Conservation (phyloP, 2,888 invertebrate species). For the Clitarchus hookeri region DNA sequence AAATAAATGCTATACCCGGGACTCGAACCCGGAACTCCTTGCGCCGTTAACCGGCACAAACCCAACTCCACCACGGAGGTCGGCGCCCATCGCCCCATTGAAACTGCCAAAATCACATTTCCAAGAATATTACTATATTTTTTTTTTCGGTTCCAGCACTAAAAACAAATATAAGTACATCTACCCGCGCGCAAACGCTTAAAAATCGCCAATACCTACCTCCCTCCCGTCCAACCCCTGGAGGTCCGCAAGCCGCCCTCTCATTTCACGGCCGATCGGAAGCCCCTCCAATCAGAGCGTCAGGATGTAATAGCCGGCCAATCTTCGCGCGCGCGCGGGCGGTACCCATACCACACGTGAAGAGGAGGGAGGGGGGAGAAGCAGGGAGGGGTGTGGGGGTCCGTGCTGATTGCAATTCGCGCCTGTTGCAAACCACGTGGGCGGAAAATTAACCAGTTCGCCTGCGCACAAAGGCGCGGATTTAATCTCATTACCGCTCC, state of each 20-base stretch:
- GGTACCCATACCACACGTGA: not conserved
- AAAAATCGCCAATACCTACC: not conserved
- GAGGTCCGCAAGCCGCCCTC: not conserved
- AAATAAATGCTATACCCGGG: no score
- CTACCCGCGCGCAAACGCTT: no score
- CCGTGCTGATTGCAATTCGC: slow-evolving; percentile 50
- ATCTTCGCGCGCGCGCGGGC: not conserved
- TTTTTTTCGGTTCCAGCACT: no score
- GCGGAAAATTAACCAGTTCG: slow-evolving; percentile 57
- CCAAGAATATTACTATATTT: no score
- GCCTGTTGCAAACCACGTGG: slow-evolving; percentile 53
- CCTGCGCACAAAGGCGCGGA: slow-evolving; percentile 53
- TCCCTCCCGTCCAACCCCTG: not conserved
- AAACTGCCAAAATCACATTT: no score
- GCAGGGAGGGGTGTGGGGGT: not conserved
- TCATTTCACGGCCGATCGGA: slow-evolving; percentile 8
- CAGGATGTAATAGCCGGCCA: slow-evolving; percentile 14
- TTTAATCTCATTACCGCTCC: slow-evolving; percentile 49
- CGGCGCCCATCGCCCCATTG: no score
- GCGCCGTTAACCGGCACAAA: no score
- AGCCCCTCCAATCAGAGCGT: not conserved
- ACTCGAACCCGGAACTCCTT: no score
- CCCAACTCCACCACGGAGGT: no score
- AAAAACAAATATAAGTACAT: no score
- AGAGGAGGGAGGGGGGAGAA: not conserved